Evolutionary conservation across 2,797 vertebrate species (phyloP).

Genomic region (Artibeus jamaicensis): DNA sequence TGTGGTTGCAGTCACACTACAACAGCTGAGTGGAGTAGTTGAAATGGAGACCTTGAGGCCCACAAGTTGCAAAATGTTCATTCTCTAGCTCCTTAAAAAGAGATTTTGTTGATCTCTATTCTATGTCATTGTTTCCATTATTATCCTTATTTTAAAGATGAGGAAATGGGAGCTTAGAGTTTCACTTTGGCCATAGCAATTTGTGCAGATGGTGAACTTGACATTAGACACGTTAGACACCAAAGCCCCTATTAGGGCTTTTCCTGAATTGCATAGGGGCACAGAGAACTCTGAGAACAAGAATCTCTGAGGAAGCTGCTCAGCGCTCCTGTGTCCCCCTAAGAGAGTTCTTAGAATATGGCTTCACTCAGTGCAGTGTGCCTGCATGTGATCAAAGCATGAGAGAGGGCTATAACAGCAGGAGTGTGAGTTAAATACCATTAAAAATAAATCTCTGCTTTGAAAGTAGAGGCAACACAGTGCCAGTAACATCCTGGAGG

Average conservation of each 20-base stretch:
- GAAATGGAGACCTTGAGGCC: neutral
- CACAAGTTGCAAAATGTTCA: neutral
- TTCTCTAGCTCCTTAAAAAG: neutral
- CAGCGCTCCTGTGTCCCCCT: neutral
- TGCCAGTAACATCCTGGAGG: neutral
- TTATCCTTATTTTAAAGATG: neutral
- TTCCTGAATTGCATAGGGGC: neutral
- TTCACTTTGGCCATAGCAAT: neutral
- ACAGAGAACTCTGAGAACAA: neutral
- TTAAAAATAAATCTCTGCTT: neutral
- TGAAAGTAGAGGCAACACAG: neutral
- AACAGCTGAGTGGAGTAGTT: neutral
- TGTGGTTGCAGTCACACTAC: neutral
- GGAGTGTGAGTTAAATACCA: neutral
- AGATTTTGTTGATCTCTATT: neutral
- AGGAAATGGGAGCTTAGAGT: neutral
- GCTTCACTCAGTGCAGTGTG: neutral
- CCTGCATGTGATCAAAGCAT: neutral
- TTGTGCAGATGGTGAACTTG: neutral
- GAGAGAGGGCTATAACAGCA: neutral
- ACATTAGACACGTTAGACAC: neutral
- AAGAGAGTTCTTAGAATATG: neutral
- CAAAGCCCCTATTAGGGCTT: neutral
- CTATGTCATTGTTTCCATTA: neutral
- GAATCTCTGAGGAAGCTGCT: neutral